Conservation (phyloP, 1,140 invertebrate species). For the Diorhabda elongata region DNA sequence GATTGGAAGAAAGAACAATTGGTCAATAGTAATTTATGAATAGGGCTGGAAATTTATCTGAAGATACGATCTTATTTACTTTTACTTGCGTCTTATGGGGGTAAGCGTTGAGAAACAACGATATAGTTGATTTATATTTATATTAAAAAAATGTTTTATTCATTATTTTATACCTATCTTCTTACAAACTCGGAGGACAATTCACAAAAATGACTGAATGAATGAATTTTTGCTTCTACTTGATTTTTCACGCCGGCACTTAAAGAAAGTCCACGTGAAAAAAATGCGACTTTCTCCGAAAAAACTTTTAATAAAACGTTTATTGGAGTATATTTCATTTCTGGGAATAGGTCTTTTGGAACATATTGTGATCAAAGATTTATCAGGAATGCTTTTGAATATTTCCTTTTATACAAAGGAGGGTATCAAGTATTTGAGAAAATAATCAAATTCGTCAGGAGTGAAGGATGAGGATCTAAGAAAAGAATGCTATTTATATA, state of each 20-base stretch:
- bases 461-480: background rate
- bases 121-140: too few species aligned
- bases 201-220: too few species aligned
- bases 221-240: too few species aligned
- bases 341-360: background rate
- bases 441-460: background rate
- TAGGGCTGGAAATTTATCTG: background rate
- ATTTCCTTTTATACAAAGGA: background rate
- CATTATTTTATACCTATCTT: too few species aligned
- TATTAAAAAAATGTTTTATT: too few species aligned
- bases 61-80: background rate
- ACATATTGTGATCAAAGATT: constrained; percentile 1
- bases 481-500: background rate
- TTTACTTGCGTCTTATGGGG: background rate
- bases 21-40: constrained; percentile 2
- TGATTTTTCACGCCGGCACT: too few species aligned
- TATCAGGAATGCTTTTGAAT: constrained; percentile 3
- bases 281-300: background rate
- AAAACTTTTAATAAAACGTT: background rate
- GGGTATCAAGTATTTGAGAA: background rate
- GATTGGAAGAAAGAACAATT: background rate
- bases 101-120: too few species aligned
- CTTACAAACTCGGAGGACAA: too few species aligned
- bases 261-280: background rate
- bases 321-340: background rate